Conservation (phyloP, 2,888 invertebrate genomes). For the Patella pellucida region DNA sequence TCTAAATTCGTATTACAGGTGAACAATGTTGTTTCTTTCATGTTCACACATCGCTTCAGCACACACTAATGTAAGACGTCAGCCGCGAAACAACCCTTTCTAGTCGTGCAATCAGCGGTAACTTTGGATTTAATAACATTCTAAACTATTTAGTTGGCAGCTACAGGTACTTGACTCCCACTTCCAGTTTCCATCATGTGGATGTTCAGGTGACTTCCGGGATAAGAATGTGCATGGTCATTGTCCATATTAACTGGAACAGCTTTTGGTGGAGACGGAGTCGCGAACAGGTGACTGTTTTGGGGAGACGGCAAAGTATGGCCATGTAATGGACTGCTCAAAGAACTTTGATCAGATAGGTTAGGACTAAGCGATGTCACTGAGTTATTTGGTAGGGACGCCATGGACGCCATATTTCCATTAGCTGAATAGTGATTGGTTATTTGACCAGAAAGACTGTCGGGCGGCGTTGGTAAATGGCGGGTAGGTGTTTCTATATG, state of each 20-base stretch:
- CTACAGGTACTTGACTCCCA: background rate
- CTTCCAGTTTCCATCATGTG: background rate
- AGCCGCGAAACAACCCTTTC: too few relatives aligned
- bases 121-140: too few relatives aligned
- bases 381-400: slow-evolving; percentile 20
- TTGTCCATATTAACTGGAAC: slow-evolving; percentile 47
- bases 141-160: background rate
- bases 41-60: too few relatives aligned
- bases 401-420: background rate
- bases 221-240: slow-evolving; percentile 14
- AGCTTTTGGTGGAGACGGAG: slow-evolving; percentile 55
- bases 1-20: too few relatives aligned
- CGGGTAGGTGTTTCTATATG: background rate
- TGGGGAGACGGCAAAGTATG: slow-evolving; percentile 17
- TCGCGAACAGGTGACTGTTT: slow-evolving; percentile 20
- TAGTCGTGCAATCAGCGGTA: too few relatives aligned
- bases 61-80: too few relatives aligned
- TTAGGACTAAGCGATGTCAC: slow-evolving; percentile 28
- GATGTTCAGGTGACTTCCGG: slow-evolving; percentile 6
- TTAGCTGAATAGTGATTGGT: slow-evolving; percentile 9
- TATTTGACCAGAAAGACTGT: slow-evolving; percentile 1
- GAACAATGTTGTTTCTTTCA: too few relatives aligned
- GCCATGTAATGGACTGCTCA: slow-evolving; percentile 14
- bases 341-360: slow-evolving; percentile 19
- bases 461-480: background rate